These are phyloP conservation scores for Harmothoe impar DNA, from an alignment of 2,888 invertebrate genomes.

Conservation along the genomic window DNA sequence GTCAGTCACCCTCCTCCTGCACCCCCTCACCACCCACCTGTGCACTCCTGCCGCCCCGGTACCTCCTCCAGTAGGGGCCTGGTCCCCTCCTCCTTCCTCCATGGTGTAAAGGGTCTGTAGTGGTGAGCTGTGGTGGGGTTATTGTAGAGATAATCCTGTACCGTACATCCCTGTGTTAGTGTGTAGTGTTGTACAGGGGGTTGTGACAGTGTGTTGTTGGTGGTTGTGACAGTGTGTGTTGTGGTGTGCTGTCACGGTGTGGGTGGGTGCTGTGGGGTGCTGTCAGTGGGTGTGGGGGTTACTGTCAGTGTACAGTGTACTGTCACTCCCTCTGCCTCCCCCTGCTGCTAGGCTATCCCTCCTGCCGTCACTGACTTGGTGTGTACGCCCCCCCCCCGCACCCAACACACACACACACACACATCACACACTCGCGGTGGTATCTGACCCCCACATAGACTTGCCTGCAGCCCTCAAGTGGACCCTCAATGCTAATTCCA, in stretches of 20 bases:
- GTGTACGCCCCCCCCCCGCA: conserved; percentile 13
- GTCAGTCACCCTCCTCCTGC: neutral
- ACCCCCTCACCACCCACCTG: neutral
- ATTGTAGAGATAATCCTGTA: neutral
- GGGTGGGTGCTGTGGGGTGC: too few relatives aligned
- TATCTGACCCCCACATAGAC: neutral
- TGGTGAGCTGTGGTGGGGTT: too few relatives aligned
- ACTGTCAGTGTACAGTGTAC: too few relatives aligned
- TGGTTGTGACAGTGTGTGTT: too few relatives aligned
- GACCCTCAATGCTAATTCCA: too few relatives aligned
- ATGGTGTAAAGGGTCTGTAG: too few relatives aligned
- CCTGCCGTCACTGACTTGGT: too few relatives aligned
- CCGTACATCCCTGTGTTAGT: neutral
- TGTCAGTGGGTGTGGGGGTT: too few relatives aligned
- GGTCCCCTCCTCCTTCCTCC: neutral
- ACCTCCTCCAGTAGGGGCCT: neutral
- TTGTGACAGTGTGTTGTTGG: neutral
- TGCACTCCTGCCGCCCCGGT: neutral
- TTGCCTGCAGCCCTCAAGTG: neutral
- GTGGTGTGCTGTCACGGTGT: too few relatives aligned
- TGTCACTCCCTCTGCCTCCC: too few relatives aligned
- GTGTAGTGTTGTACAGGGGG: too few relatives aligned
- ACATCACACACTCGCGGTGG: neutral
- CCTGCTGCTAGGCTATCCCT: too few relatives aligned
- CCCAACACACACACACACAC: neutral